A percentile compares a stretch with the other conserved stretches of the same genome.
These are phyloP conservation scores for Oreochromis tanganicae DNA, from an alignment of 2,113 vertebrate species.

Conservation along the genomic window DNA sequence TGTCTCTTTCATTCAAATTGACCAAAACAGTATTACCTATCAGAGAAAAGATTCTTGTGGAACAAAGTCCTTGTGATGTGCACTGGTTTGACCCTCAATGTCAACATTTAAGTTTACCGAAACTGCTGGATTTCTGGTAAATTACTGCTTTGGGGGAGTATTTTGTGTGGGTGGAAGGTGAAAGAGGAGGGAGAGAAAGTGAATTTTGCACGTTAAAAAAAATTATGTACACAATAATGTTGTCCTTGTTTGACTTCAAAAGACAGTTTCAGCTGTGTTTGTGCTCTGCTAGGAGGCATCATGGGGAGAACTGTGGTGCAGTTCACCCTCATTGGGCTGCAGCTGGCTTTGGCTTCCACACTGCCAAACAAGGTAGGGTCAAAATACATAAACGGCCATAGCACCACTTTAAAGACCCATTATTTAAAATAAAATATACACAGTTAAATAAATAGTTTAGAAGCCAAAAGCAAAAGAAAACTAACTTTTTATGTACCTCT, in stretches of 20 bases:
- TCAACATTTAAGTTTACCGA: neutral
- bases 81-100: neutral
- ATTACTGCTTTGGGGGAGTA: no score
- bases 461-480: no score
- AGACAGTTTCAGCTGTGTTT: neutral
- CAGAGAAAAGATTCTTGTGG: rapidly evolving
- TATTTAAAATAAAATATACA: no score
- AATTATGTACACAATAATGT: neutral
- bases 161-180: no score
- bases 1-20: neutral
- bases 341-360: slow-evolving; percentile 23
- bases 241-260: slow-evolving; percentile 11
- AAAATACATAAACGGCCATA: neutral
- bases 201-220: no score
- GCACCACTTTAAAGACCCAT: neutral
- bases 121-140: no score
- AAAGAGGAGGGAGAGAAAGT: no score
- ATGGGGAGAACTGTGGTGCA: slow-evolving; percentile 33
- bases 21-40: neutral
- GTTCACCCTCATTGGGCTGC: slow-evolving; percentile 25
- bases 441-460: no score
- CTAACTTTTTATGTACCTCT: no score
- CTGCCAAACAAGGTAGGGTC: slow-evolving; percentile 42
- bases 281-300: neutral
- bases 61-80: neutral